Base-by-base conservation (phyloP, 2,888 invertebrate species). In the Heliconius aoede region DNA sequence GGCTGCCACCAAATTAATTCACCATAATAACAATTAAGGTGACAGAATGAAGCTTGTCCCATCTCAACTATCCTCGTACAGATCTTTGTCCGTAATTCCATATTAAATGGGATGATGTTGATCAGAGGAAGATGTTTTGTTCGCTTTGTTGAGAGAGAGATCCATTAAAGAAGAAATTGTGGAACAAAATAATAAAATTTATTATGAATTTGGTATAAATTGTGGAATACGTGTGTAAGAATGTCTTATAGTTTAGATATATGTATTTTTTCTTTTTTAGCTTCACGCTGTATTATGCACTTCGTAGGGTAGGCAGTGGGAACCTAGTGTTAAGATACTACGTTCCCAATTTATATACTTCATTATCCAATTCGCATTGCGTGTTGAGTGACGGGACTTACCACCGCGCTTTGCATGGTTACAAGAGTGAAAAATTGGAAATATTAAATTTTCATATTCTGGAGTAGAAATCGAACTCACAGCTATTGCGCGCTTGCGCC, bases 1-100 rank as follows among this genome's bases (percentile, higher is more conserved):
- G 60, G 55, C 76, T 58, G 51, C 73, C 69, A 74, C 81, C 76
- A 79, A 83, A 85, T 83, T 84, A 85, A 84, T 83, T 83, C 82
- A 78, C 78, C 78, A 84, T 85, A 83, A 83, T 85, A 86, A 84
- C 85, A 84, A 86, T 86, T 85, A 85, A 83, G 80, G 84, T 83
- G 83, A 86, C 84, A 84, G 76, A 79, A 79, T 74, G 74, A 74
- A 30, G 26, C 62, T 60, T 46, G 75, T 78, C 72, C 75, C 72
- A 75, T 78, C 78, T 74, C 76, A 76, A 74, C 75, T 64, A 76
- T 79, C 76, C 79, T 80, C 73, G 72, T 77, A 74, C 72, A 79
- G 75, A 81, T 80, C 80, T 78, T 76, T 72, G 72, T 74, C 79
- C 74, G 64, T 82, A 79, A 83, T 83, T 76, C 82, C 67, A 76